Evolutionary conservation across 2,113 vertebrate genomes (phyloP).

Genomic region (Vanacampus margaritifer): DNA sequence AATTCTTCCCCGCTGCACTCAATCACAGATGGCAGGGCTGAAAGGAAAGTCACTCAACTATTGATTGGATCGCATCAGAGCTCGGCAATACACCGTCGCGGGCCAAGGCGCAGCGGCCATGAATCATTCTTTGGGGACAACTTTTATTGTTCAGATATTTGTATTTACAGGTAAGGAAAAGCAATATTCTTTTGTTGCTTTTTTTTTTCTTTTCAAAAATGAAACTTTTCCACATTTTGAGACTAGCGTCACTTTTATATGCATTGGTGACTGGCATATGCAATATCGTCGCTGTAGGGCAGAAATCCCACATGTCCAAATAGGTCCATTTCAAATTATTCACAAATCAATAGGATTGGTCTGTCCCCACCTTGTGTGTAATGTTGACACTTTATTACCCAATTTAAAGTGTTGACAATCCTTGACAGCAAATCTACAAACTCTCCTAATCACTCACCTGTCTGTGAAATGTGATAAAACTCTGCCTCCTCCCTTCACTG

Average conservation of each 20-base stretch:
- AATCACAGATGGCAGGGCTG: conserved; percentile 79
- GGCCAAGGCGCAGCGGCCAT: not conserved
- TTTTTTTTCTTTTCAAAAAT: not conserved
- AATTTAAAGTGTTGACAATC: no score
- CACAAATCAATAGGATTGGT: not conserved
- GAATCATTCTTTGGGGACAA: conserved; percentile 7
- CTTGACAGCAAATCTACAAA: no score
- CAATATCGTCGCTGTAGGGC: not conserved
- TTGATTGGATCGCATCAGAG: conserved; percentile 9
- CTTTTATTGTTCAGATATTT: conserved; percentile 22
- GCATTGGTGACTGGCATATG: not conserved
- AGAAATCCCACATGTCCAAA: not conserved
- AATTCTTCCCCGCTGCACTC: conserved; percentile 88
- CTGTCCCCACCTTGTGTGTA: not conserved
- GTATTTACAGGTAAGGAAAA: not conserved
- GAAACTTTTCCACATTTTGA: conserved; percentile 21
- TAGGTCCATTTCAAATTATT: not conserved
- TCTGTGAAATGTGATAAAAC: not conserved
- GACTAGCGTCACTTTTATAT: conserved; percentile 4
- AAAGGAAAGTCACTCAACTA: conserved; percentile 24
- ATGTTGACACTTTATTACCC: not conserved
- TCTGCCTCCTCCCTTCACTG: not conserved
- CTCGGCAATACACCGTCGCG: not conserved
- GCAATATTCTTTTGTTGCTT: not conserved
- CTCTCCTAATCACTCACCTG: no score